These are phyloP conservation scores for Dendronephthya gigantea DNA, from an alignment of 64 coral and sea anemone genomes.

Conservation along the genomic window DNA sequence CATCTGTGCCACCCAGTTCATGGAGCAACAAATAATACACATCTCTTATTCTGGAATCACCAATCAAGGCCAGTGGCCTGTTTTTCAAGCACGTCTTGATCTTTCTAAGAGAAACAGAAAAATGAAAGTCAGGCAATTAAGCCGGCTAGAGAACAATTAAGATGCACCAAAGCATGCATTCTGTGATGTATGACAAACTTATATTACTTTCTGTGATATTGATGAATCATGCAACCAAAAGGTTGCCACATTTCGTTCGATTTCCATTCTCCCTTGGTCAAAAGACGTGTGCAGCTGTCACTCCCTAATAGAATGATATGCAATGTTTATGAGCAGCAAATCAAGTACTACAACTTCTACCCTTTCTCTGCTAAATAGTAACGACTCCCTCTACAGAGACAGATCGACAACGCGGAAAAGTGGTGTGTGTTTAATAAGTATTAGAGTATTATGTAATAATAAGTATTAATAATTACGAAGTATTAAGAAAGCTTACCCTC, in stretches of 20 bases:
- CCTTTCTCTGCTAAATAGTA: no score
- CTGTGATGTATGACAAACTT: background rate
- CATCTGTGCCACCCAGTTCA: background rate
- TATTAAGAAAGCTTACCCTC: background rate
- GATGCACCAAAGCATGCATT: background rate
- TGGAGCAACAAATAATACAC: background rate
- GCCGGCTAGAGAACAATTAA: background rate
- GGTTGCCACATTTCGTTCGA: background rate
- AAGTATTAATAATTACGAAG: background rate
- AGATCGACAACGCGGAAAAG: no score
- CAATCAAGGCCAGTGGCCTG: background rate
- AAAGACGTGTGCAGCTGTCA: background rate
- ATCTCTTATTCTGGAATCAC: background rate
- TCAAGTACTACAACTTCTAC: no score
- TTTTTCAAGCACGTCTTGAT: background rate
- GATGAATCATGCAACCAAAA: constrained; percentile 7
- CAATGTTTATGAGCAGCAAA: no score
- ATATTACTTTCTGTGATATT: background rate
- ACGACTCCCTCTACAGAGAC: no score
- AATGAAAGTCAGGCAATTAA: no score
- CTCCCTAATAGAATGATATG: no score
- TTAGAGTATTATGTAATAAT: background rate
- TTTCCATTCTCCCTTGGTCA: background rate
- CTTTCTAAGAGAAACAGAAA: background rate
- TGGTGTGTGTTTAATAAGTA: no score